Base-by-base conservation (phyloP, 2,113 vertebrate genomes). In the Neotoma lepida region DNA sequence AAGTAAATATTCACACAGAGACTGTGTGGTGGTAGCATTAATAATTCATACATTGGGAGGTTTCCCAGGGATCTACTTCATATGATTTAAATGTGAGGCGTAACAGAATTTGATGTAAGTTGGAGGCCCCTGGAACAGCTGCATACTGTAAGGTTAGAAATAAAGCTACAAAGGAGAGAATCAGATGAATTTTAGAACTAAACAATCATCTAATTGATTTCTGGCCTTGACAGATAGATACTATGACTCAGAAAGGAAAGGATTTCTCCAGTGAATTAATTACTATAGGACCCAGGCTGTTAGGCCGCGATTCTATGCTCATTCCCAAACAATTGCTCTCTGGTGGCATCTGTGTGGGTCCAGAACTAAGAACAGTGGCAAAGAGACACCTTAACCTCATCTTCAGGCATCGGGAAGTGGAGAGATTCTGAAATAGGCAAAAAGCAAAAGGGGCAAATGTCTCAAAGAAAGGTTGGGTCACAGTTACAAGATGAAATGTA, bases 1-100 rank as follows among this genome's bases (percentile, higher is more conserved):
- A 93, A 94, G 95, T 94, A 96, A 97, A 96, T 96, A 96, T 94
- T 95, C 89, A 94, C 96, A 96, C 61, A 91, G 77, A 95, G 82
- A 96, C 89, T 88, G 63, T 94, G 87, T 85, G 64, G 84, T 94
- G 86, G 66, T 68, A 92, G 86, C 74, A 95, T 97, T 95, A 96
- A 96, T 95, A 97, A 96, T 96, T 95, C 68, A 97, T 96, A 92
- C 63, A 70, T 17, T 80, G 73, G 54, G 93, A 84, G 93, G 94
- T 82, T 96, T 97, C 89, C 78, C 0, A 4, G 56, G 78, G 61
- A 95, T 95, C 73, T 95, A 92, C 90, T 96, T 95, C 84, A 81
- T 94, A 90, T 0, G 0, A 96, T 96, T 95, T 81, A 89, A 96
- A 95, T 93, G 84, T 93, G 86, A 96, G 73, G 85, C 39, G 1